phyloP scores from a whole-genome alignment of 2,113 vertebrate genomes.

The Glaucomys volans region DNA sequence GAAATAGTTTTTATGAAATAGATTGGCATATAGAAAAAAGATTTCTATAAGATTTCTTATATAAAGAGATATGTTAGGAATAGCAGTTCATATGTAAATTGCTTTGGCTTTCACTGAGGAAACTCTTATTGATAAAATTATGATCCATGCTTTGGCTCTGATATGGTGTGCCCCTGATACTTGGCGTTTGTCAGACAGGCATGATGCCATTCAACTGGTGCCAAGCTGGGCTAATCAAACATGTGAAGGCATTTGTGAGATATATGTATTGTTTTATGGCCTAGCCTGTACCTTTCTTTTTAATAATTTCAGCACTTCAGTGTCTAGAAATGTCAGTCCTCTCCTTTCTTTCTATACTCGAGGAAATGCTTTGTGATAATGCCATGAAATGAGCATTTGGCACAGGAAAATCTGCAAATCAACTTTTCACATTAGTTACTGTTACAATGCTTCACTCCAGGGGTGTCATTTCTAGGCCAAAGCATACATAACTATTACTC shows the following conservation, averaged over 20 bases:
- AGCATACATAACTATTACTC: constrained; percentile 47
- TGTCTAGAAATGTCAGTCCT: constrained; percentile 19
- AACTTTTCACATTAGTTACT: constrained; percentile 62
- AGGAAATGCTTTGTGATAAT: constrained; percentile 48
- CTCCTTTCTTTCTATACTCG: neutral
- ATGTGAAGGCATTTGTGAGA: neutral
- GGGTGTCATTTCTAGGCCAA: constrained; percentile 64
- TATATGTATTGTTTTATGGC: neutral
- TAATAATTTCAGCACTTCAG: neutral
- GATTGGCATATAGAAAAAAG: neutral
- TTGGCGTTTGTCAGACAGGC: neutral
- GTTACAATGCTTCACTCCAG: constrained; percentile 58
- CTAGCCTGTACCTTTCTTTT: neutral
- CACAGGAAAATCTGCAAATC: constrained; percentile 64
- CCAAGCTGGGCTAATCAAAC: neutral
- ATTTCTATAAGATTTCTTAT: neutral
- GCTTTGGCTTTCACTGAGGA: neutral
- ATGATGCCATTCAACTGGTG: neutral
- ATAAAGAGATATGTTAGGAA: neutral
- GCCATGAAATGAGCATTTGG: constrained; percentile 49
- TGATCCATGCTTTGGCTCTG: neutral
- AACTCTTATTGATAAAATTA: constrained; percentile 14
- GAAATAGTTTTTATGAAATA: neutral
- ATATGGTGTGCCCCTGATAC: neutral
- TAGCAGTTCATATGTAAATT: neutral